Base-by-base conservation (phyloP, 2,113 vertebrate species). In the Epinephelus moara region DNA sequence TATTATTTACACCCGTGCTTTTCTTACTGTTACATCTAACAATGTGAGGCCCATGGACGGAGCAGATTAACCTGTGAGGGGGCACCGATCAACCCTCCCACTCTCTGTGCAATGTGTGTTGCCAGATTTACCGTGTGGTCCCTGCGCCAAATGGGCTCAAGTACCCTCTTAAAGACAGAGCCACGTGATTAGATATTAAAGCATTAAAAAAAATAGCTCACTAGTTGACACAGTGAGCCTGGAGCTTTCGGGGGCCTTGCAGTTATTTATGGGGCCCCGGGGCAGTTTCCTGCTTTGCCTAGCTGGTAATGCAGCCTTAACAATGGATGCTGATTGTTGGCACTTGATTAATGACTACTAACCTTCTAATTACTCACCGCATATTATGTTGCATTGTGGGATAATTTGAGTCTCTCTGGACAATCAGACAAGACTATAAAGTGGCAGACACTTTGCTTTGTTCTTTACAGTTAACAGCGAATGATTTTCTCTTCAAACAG, bases 271-370 rank as follows among this genome's bases (percentile, higher is more conserved):
- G 57, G 50, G 42, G 27, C 45, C 71, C 23, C 0, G 59, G 57
- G 71, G 64, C 50, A 57, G 45, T 68, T 30, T 27, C 33, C 25
- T 27, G 37, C 52, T 70, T 49, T 30, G 30, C 42, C 8, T 52
- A 18, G 55, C 56, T 73, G 25, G 60, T 60, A 67, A 80, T 61
- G 37, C 77, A 70, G 56, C 69, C 11, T 73, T 68, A 53, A 37
- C 63, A 75, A 15, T 61, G 45, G 47, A 70, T 59, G 61, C 56
- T 76, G 61, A 60, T 67, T 55, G 57, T 63, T 78, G 70, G 57
- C 50, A 52, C 57, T 57, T 64, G 64, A 75, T 76, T 72, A 81
- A 76, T 80, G 63, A 50, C 23, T 8, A 62, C 62, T 67, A 50
- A 80, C 68, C 75, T 72, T 25, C 25, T 49, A n/a, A 81, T 68